phyloP scores from a whole-genome alignment of 2,888 invertebrate species.

The Mechanitis mazaeus region DNA sequence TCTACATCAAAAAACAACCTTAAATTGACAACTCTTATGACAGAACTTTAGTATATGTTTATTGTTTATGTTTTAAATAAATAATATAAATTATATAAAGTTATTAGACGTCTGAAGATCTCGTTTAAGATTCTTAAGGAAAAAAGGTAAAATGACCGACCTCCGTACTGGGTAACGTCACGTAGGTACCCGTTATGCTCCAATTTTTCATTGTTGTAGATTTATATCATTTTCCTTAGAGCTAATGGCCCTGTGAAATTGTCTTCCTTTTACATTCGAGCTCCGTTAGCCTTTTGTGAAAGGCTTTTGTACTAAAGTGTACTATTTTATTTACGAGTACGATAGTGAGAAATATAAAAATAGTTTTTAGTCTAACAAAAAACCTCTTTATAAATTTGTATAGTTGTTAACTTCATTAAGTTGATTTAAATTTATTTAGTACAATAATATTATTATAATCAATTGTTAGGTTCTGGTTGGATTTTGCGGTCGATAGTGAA shows the following conservation, averaged over 20 bases:
- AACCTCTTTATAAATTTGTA: too few relatives aligned
- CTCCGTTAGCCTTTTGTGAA: constrained; percentile 13
- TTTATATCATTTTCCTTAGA: constrained; percentile 32
- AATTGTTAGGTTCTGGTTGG: too few relatives aligned
- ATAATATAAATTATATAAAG: neutral
- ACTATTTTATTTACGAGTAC: constrained; percentile 1
- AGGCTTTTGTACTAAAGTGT: constrained; percentile 11
- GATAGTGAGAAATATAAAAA: neutral
- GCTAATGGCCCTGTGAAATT: constrained; percentile 28
- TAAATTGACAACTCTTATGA: too few relatives aligned
- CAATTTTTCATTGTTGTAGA: constrained; percentile 54
- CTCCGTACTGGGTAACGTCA: constrained; percentile 39
- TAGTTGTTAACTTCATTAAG: too few relatives aligned
- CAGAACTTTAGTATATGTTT: too few relatives aligned
- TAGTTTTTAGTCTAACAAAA: neutral
- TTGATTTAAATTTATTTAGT: too few relatives aligned
- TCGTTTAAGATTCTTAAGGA: neutral
- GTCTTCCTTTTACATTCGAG: constrained; percentile 25
- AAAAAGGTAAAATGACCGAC: constrained; percentile 18
- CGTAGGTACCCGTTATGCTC: constrained; percentile 54
- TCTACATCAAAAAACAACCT: too few relatives aligned
- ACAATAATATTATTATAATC: too few relatives aligned
- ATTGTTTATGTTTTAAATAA: too few relatives aligned
- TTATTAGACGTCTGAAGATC: neutral
- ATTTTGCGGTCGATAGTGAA: too few relatives aligned